phyloP scores from a whole-genome alignment of 2,797 vertebrate species.

The Peromyscus attwateri region DNA sequence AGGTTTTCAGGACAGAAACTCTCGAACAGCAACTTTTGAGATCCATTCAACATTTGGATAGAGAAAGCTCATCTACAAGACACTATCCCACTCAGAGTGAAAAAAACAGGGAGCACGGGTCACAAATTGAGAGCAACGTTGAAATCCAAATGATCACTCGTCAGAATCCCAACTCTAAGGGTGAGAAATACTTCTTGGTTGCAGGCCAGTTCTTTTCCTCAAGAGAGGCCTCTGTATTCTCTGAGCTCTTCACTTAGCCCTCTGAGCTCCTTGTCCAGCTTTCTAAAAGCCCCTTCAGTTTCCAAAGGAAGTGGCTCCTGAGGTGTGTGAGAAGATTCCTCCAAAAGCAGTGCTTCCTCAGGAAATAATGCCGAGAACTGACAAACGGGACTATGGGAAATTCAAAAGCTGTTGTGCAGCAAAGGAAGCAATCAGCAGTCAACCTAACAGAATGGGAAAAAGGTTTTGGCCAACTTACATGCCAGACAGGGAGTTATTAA shows the following conservation, averaged over 20 bases:
- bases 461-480: neutral
- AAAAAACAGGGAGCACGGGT: neutral
- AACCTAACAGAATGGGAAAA: neutral
- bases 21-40: neutral
- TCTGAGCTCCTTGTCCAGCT: neutral
- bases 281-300: neutral
- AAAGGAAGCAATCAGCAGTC: neutral
- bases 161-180: neutral
- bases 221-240: neutral
- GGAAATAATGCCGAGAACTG: neutral
- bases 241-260: neutral
- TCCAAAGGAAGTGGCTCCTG: neutral
- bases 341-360: neutral
- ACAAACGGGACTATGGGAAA: neutral
- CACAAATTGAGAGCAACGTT: neutral
- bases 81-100: neutral
- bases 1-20: neutral
- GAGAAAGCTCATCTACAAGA: neutral
- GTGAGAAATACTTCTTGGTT: neutral
- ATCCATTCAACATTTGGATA: neutral
- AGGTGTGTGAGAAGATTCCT: neutral
- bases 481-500: neutral
- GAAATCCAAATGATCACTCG: neutral
- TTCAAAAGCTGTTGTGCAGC: neutral
- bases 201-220: neutral